phyloP scores from a whole-genome alignment of 2,888 invertebrate species.

The Melanostoma scalare region DNA sequence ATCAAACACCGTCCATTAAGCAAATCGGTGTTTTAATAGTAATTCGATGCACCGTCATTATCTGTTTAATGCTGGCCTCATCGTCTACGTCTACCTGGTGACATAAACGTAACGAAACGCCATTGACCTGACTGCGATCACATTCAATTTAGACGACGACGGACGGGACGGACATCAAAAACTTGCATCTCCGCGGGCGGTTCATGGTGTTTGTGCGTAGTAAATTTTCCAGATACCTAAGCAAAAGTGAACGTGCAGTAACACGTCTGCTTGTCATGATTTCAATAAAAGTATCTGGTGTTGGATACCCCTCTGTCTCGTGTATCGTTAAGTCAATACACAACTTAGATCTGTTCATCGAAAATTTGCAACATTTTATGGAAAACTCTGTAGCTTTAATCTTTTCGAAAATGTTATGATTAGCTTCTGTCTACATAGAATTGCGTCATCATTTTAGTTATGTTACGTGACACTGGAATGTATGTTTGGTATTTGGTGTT shows the following conservation, averaged over 20 bases:
- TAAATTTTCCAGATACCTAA: slow-evolving; percentile 16
- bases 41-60: slow-evolving; percentile 66
- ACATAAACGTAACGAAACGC: slow-evolving; percentile 42
- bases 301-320: slow-evolving; percentile 20
- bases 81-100: slow-evolving; percentile 57
- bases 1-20: slow-evolving; percentile 60
- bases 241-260: slow-evolving; percentile 38
- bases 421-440: slow-evolving; percentile 6
- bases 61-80: slow-evolving; percentile 27
- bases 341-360: not conserved
- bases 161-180: not conserved
- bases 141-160: slow-evolving; percentile 19
- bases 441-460: slow-evolving; percentile 61
- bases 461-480: slow-evolving; percentile 63
- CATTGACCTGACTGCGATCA: slow-evolving; percentile 66
- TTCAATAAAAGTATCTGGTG: not conserved
- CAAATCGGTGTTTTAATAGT: slow-evolving; percentile 63
- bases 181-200: slow-evolving; percentile 27
- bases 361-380: not conserved
- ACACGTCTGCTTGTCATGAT: slow-evolving; percentile 62
- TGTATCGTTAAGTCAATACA: not conserved
- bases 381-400: not conserved
- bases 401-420: not conserved
- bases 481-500: slow-evolving; percentile 38
- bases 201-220: slow-evolving; percentile 32